Conservation (phyloP, 2,113 vertebrate genomes). For the Erythrocercus mccallii region DNA sequence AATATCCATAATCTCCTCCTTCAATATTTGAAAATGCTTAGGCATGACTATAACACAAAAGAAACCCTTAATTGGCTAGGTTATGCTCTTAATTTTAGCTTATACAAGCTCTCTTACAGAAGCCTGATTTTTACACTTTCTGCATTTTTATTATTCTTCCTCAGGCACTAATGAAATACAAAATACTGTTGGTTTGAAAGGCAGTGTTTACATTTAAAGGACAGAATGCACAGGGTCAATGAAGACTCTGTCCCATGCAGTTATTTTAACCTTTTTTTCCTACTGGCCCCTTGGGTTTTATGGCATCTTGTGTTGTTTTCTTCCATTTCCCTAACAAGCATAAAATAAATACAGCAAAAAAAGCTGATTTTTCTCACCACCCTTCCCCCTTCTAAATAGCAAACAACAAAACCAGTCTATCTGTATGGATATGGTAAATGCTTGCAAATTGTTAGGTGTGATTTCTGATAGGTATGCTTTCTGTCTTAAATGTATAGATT, state of each 20-base stretch:
- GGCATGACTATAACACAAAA: neutral
- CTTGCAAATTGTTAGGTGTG: neutral
- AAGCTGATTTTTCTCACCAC: neutral
- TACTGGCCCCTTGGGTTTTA: neutral
- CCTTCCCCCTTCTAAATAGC: neutral
- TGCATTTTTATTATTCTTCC: neutral
- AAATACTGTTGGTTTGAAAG: neutral
- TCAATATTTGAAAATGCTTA: neutral
- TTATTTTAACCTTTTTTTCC: neutral
- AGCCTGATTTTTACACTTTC: neutral
- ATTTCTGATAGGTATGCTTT: neutral
- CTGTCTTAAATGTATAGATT: neutral
- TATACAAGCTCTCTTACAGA: neutral
- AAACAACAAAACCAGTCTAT: neutral
- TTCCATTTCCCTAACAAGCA: neutral
- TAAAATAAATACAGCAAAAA: neutral
- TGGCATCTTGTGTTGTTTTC: neutral
- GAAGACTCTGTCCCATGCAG: neutral
- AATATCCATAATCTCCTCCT: neutral
- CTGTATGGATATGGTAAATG: neutral
- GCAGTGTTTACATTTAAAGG: neutral
- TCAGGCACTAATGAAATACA: neutral
- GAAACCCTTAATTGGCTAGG: neutral
- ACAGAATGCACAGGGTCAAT: neutral
- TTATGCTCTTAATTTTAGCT: neutral